A percentile compares a stretch with the other conserved stretches of the same genome.
phyloP scores from a whole-genome alignment of 1,140 invertebrate species.

The Anadara kagoshimensis region DNA sequence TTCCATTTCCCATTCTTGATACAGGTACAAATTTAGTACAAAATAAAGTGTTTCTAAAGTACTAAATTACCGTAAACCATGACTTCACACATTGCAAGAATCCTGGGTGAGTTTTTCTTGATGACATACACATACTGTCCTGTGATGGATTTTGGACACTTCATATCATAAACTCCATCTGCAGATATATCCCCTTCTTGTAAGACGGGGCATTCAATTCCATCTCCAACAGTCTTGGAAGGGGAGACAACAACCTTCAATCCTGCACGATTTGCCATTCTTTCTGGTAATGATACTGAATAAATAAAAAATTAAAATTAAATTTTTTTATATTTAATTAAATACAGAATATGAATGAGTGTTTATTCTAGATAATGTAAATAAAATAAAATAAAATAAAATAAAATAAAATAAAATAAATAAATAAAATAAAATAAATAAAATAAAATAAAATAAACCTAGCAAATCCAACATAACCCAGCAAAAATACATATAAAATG shows the following conservation, averaged over 20 bases:
- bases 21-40: no score
- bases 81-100: conserved; percentile 20
- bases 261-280: not conserved
- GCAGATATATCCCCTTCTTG: not conserved
- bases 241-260: not conserved
- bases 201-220: not conserved
- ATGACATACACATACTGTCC: conserved; percentile 16
- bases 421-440: no score
- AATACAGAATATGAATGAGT: no score
- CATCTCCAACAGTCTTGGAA: not conserved
- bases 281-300: not conserved
- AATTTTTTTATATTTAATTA: no score
- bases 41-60: not conserved
- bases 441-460: no score
- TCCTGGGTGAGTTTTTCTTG: conserved; percentile 11
- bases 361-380: no score
- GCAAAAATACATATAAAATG: no score
- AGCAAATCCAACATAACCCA: no score
- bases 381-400: no score
- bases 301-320: not conserved
- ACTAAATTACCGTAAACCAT: conserved; percentile 21
- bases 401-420: no score
- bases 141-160: not conserved
- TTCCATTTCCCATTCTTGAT: no score
- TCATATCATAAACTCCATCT: conserved; percentile 8